Conservation (phyloP, 1,140 invertebrate genomes). For the Drosophila setifemur region DNA sequence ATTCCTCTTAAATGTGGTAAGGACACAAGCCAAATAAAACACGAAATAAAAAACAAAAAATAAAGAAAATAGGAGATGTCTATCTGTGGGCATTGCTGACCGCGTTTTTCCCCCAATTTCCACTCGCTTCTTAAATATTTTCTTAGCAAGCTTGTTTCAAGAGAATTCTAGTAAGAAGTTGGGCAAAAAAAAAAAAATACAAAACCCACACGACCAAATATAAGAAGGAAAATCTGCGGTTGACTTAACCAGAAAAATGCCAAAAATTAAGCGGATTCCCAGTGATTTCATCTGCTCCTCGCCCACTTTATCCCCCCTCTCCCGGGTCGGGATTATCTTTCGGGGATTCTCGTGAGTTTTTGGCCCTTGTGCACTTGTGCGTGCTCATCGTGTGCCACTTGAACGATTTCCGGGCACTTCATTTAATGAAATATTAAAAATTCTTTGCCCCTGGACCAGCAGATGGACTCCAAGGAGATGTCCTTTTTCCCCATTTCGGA, state of each 20-base stretch:
- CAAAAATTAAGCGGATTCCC: conserved; percentile 73
- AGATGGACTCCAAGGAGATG: conserved; percentile 30
- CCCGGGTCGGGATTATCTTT: conserved; percentile 37
- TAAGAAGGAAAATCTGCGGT: conserved; percentile 55
- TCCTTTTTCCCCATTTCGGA: conserved; percentile 3
- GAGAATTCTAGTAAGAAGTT: conserved; percentile 5
- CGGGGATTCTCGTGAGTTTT: conserved; percentile 40
- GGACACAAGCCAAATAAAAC: background rate
- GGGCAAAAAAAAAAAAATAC: conserved; percentile 6
- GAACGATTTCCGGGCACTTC: conserved; percentile 77
- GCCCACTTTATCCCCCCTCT: background rate
- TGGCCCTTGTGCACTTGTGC: conserved; percentile 58
- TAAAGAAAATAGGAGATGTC: conserved; percentile 20
- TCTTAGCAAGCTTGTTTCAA: conserved; percentile 44
- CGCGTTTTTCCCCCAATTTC: background rate
- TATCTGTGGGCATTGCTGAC: conserved; percentile 9
- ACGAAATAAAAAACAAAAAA: conserved; percentile 10
- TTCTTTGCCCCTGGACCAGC: conserved; percentile 38
- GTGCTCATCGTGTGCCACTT: conserved; percentile 76
- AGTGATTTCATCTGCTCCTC: background rate
- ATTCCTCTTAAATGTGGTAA: conserved; percentile 25
- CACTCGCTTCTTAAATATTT: conserved; percentile 61
- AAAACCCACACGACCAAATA: conserved; percentile 21
- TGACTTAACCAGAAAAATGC: conserved; percentile 78
- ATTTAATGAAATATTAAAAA: conserved; percentile 83